phyloP scores from a whole-genome alignment of 64 coral and sea anemone genomes.

The Stichodactyla mertensii region DNA sequence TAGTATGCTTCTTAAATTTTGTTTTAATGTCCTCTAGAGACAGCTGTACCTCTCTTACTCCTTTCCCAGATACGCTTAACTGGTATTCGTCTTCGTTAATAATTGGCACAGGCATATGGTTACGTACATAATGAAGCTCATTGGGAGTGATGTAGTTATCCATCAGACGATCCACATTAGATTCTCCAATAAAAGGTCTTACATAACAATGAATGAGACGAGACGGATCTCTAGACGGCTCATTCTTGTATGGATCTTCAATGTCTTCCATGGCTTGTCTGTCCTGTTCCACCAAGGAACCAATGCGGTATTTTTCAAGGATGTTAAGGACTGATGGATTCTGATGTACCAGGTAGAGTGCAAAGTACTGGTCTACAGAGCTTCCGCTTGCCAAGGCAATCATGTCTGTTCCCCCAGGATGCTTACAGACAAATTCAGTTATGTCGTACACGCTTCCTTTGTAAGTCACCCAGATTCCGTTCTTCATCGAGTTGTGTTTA shows the following conservation, averaged over 20 bases:
- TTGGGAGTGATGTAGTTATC: slow-evolving; percentile 33
- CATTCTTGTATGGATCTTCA: slow-evolving; percentile 14
- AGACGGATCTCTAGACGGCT: slow-evolving; percentile 18
- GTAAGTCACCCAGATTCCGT: slow-evolving; percentile 39
- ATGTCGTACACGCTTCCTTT: slow-evolving; percentile 39
- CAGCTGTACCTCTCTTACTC: background rate
- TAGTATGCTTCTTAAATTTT: slow-evolving; percentile 27
- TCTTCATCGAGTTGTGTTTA: slow-evolving; percentile 7
- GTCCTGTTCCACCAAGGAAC: slow-evolving; percentile 20
- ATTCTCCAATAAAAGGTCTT: slow-evolving; percentile 34
- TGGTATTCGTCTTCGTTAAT: slow-evolving; percentile 20
- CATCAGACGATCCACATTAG: slow-evolving; percentile 10
- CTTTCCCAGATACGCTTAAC: slow-evolving; percentile 20
- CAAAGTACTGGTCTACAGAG: slow-evolving; percentile 2
- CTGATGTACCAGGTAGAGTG: slow-evolving; percentile 21
- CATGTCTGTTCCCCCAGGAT: slow-evolving; percentile 28
- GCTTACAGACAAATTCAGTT: slow-evolving; percentile 24
- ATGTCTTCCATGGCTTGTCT: background rate
- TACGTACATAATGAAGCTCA: slow-evolving; percentile 30
- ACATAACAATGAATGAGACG: background rate
- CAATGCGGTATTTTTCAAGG: slow-evolving; percentile 30
- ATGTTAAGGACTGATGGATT: background rate
- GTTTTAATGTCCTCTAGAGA: slow-evolving; percentile 30
- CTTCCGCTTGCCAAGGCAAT: slow-evolving; percentile 25
- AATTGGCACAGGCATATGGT: slow-evolving; percentile 35